A percentile compares a stretch with the other conserved stretches of the same genome.
phyloP scores from a whole-genome alignment of 2,113 vertebrate species.

The Mesembrinibis cayennensis region DNA sequence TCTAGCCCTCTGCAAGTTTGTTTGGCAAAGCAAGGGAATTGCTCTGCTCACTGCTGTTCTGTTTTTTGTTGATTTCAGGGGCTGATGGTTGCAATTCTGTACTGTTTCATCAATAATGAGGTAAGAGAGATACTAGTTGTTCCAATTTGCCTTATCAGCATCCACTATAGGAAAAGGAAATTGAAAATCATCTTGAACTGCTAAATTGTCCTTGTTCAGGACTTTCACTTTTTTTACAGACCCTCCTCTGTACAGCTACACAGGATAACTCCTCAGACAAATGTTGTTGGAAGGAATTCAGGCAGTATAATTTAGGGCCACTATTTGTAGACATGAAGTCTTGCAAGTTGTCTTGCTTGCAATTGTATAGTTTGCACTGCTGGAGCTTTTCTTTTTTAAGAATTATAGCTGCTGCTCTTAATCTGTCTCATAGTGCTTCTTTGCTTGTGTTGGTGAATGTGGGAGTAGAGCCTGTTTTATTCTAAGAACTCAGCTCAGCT shows the following conservation, averaged over 20 bases:
- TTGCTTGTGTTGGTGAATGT: background rate
- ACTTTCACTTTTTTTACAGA: background rate
- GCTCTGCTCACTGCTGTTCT: constrained; percentile 7
- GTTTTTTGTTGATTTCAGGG: constrained; percentile 72
- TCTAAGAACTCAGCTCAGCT: background rate
- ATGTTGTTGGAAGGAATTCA: constrained; percentile 15
- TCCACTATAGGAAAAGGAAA: background rate
- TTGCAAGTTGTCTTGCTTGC: background rate
- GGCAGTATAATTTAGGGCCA: background rate
- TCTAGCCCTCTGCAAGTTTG: background rate
- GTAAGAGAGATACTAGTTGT: constrained; percentile 67
- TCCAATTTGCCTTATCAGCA: constrained; percentile 9
- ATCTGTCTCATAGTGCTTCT: background rate
- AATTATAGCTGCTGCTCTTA: background rate
- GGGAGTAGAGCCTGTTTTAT: background rate
- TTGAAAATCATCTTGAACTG: constrained; percentile 5
- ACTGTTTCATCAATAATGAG: constrained; percentile 91
- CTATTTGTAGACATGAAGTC: background rate
- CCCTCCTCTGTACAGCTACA: background rate
- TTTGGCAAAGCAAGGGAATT: background rate
- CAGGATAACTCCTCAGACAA: background rate
- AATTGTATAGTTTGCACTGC: background rate
- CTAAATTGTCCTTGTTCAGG: background rate
- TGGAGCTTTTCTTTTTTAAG: background rate
- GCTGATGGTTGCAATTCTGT: constrained; percentile 86